A percentile compares a stretch with the other conserved stretches of the same genome.
Conservation (phyloP, 2,888 invertebrate species). For the Nephrotoma guestfalica region DNA sequence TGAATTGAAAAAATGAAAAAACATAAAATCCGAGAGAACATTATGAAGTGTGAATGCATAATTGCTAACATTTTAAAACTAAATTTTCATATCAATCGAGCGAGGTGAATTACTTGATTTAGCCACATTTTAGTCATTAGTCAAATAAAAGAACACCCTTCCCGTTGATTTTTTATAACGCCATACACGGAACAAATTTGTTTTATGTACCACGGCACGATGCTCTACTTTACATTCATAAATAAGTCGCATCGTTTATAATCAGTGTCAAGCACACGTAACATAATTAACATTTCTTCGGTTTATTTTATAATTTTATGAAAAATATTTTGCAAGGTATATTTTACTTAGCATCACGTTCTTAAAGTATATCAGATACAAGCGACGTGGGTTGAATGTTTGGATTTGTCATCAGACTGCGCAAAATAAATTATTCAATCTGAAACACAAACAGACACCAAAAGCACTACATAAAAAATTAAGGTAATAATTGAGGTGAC, state of each 20-base stretch:
- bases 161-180: too few species aligned
- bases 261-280: neutral
- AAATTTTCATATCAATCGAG: too few species aligned
- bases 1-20: too few species aligned
- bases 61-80: too few species aligned
- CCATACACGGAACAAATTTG: too few species aligned
- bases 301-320: neutral
- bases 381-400: neutral
- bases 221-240: neutral
- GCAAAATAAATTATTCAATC: neutral
- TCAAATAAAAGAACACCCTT: too few species aligned
- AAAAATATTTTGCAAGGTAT: neutral
- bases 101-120: too few species aligned
- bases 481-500: neutral
- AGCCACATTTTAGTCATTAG: too few species aligned
- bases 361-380: neutral
- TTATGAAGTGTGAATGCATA: too few species aligned
- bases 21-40: too few species aligned
- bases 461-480: neutral
- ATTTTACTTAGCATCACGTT: neutral
- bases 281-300: neutral
- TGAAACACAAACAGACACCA: neutral
- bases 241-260: neutral
- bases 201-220: neutral
- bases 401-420: neutral